phyloP scores from a whole-genome alignment of 2,797 vertebrate genomes.

The Coreius guichenoti region DNA sequence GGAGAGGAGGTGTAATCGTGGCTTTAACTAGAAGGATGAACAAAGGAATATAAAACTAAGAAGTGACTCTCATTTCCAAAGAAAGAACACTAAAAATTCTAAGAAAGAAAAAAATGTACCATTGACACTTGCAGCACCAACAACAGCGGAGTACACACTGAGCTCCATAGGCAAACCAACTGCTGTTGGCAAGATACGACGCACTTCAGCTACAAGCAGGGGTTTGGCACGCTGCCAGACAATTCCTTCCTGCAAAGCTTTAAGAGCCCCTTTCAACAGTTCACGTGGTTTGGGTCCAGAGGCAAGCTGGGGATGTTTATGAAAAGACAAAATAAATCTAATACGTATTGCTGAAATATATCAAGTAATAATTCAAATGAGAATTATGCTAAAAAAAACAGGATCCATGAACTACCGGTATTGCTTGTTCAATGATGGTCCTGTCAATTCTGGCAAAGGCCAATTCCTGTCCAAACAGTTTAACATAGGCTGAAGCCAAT shows the following conservation, averaged over 20 bases:
- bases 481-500: constrained; percentile 76
- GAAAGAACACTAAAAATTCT: not conserved
- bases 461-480: constrained; percentile 83
- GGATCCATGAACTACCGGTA: constrained; percentile 70
- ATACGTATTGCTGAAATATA: not conserved
- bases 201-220: constrained; percentile 74
- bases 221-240: constrained; percentile 72
- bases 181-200: constrained; percentile 77
- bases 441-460: constrained; percentile 78
- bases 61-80: not conserved
- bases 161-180: constrained; percentile 83
- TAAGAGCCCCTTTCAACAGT: constrained; percentile 56
- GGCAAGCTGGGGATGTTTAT: constrained; percentile 63
- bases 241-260: constrained; percentile 70
- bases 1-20: constrained; percentile 72
- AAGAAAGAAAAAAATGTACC: constrained; percentile 66
- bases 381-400: not conserved
- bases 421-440: constrained; percentile 68
- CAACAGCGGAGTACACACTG: constrained; percentile 73
- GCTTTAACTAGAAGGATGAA: constrained; percentile 71
- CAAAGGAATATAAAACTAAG: not conserved
- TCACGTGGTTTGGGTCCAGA: constrained; percentile 54
- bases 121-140: constrained; percentile 67
- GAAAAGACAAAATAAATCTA: not conserved
- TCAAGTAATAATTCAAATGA: not conserved